These are phyloP conservation scores for Scleropages formosus DNA, from an alignment of 2,797 vertebrate species.

Conservation along the genomic window DNA sequence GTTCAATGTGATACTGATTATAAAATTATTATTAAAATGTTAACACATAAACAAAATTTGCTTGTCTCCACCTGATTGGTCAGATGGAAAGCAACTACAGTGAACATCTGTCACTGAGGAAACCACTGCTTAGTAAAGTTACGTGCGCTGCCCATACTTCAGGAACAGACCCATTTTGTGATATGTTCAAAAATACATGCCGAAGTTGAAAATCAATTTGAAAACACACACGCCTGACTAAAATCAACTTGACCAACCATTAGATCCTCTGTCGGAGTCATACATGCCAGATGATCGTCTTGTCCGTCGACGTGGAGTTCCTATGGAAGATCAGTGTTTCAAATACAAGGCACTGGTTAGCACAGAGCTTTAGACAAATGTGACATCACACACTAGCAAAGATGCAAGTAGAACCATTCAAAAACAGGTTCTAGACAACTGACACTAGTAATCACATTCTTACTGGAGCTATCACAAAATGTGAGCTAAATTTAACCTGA, in stretches of 20 bases:
- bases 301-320: constrained; percentile 68
- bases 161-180: no score
- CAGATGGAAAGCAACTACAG: no score
- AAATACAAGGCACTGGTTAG: not conserved
- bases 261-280: constrained; percentile 76
- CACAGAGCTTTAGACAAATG: not conserved
- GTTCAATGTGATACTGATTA: no score
- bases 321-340: constrained; percentile 49
- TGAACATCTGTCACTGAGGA: no score
- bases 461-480: not conserved
- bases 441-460: not conserved
- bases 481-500: no score
- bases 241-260: constrained; percentile 59
- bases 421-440: constrained; percentile 1
- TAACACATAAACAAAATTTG: no score
- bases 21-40: no score
- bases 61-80: no score
- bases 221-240: no score
- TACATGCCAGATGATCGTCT: constrained; percentile 75
- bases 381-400: not conserved
- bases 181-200: no score
- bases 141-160: no score
- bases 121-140: no score
- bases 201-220: not conserved
- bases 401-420: not conserved